Evolutionary conservation across 2,113 vertebrate species (phyloP).

Genomic region (Chinchilla lanigera): DNA sequence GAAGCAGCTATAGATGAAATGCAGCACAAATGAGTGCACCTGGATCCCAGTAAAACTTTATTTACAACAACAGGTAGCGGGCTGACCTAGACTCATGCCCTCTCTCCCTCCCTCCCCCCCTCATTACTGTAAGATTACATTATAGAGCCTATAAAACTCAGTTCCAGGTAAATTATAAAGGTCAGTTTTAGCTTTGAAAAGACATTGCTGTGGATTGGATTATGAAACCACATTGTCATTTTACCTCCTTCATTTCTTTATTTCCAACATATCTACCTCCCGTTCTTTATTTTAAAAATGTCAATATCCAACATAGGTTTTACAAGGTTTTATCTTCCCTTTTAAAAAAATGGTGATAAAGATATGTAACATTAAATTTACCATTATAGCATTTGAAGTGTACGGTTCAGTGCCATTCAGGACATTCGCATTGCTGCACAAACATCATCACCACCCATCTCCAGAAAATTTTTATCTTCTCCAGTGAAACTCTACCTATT

Average conservation of each 20-base stretch:
- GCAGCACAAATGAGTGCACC: neutral
- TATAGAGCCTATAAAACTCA: conserved; percentile 13
- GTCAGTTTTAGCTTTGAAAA: neutral
- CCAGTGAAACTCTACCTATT: neutral
- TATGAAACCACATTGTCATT: neutral
- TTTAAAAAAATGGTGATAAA: neutral
- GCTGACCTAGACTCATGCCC: too few relatives aligned
- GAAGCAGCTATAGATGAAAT: neutral
- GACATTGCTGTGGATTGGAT: neutral
- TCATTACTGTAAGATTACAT: neutral
- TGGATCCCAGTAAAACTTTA: neutral
- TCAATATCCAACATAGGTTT: neutral
- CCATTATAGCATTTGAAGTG: neutral
- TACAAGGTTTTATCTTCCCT: neutral
- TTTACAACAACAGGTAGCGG: neutral
- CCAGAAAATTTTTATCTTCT: neutral
- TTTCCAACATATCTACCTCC: neutral
- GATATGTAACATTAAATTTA: neutral
- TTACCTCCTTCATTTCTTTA: neutral
- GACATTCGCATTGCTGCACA: neutral
- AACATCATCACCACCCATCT: neutral
- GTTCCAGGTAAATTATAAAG: neutral
- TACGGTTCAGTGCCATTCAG: neutral
- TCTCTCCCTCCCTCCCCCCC: neutral
- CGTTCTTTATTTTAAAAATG: neutral